phyloP scores from a whole-genome alignment of 92 coral and sea anemone species.

The Desmophyllum pertusum region DNA sequence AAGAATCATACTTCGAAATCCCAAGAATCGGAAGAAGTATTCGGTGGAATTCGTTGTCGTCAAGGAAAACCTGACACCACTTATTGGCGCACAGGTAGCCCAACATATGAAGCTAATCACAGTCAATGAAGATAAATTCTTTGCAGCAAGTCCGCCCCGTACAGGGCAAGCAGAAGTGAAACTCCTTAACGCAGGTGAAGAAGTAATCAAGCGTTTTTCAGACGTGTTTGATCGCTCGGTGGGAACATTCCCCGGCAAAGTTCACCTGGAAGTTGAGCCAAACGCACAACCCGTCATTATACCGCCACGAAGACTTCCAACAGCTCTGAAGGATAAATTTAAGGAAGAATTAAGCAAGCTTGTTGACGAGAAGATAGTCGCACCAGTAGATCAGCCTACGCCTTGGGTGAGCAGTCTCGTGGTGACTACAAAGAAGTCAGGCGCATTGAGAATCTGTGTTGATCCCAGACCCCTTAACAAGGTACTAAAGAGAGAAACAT shows the following conservation, averaged over 20 bases:
- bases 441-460: no score
- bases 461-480: no score
- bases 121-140: constrained; percentile 38
- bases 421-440: no score
- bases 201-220: constrained; percentile 30
- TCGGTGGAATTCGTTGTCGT: no score
- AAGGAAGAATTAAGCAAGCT: constrained; percentile 35
- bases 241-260: constrained; percentile 30
- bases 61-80: constrained; percentile 36
- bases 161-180: background rate
- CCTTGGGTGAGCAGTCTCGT: no score
- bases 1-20: constrained; percentile 27
- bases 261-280: constrained; percentile 25
- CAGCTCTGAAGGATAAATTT: constrained; percentile 31
- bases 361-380: constrained; percentile 20
- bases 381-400: constrained; percentile 30
- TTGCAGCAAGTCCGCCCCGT: background rate
- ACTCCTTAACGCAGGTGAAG: constrained; percentile 17
- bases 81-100: constrained; percentile 49
- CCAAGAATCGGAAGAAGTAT: constrained; percentile 42
- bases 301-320: constrained; percentile 40
- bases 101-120: constrained; percentile 52
- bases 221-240: constrained; percentile 48
- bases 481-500: no score
- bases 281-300: constrained; percentile 35